Evolutionary conservation across 1,140 invertebrate species (phyloP), one percentile per base, ranked within the genome.

Genomic region (Pararge aegeria): DNA sequence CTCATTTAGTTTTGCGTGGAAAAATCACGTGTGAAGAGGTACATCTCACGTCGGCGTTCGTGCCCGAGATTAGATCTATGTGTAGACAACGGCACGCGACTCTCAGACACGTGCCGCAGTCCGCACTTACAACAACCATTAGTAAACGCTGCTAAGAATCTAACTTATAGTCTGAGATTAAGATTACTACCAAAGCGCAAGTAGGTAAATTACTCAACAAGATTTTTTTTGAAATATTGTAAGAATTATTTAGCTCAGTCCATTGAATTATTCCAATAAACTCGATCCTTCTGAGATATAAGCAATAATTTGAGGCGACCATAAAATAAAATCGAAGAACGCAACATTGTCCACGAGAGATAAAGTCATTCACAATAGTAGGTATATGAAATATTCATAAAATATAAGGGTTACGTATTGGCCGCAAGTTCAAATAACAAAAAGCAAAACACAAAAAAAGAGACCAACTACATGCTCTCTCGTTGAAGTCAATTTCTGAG

Each of bases 11-110:
- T 73, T 78, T 71, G 72, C 71, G 59, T 53, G 56, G 59, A 64
- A 81, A 73, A 73, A 83, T 85, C 85, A 85, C 74, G 83, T 87
- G 83, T 89, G 79, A 87, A 81, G 79, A 73, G 73, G 83, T 78
- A 80, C 73, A 73, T 70, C 77, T 75, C 76, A 75, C 75, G 81
- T 83, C 73, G 67, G 72, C 73, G 64, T 78, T 84, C 83, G 86
- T 86, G 83, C 73, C 53, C 52, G 60, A 79, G 83, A 89, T 87
- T 72, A 73, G 51, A 89, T 88, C 85, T 57, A 5, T 30, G 30
- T 64, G 64, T 72, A 70, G 64, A 72, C 75, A 67, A 54, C 68
- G 83, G 81, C 86, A 89, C 86, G 83, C 83, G 86, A 86, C 83
- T 73, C 63, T 48, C 38, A 61, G 68, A 73, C 78, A 80, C 79